Percentiles rank a stretch among this genome's conserved stretches.
phyloP scores from a whole-genome alignment of 2,888 invertebrate species.

The Beris chalybata region DNA sequence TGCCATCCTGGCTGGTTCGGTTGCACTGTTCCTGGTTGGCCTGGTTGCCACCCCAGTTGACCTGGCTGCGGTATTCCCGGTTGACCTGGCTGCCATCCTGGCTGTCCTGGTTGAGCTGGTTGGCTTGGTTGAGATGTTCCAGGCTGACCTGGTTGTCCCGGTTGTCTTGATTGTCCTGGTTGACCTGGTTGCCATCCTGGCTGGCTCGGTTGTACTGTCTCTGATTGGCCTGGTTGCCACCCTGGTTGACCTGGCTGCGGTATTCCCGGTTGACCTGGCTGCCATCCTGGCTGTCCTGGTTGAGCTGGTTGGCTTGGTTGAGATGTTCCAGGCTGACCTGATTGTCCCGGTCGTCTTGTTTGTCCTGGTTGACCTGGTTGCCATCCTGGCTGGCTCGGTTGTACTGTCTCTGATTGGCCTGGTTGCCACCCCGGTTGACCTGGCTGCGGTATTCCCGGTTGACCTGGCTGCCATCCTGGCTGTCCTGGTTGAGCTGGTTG shows the following conservation, averaged over 20 bases:
- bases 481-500: neutral
- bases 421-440: neutral
- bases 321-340: neutral
- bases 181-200: neutral
- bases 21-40: neutral
- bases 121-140: neutral
- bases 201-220: too few species aligned
- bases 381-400: neutral
- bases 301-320: neutral
- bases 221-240: neutral
- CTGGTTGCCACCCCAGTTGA: neutral
- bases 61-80: too few species aligned
- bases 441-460: neutral
- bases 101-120: neutral
- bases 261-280: conserved; percentile 6
- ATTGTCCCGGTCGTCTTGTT: neutral
- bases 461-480: conserved; percentile 22
- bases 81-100: conserved; percentile 1
- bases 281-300: too few species aligned
- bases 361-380: conserved; percentile 9
- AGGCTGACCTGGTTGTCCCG: conserved; percentile 10
- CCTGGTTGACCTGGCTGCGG: neutral
- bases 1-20: too few species aligned
- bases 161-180: neutral
- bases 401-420: neutral